Evolutionary conservation across 2,113 vertebrate species (phyloP).

Genomic region (Alligator mississippiensis): DNA sequence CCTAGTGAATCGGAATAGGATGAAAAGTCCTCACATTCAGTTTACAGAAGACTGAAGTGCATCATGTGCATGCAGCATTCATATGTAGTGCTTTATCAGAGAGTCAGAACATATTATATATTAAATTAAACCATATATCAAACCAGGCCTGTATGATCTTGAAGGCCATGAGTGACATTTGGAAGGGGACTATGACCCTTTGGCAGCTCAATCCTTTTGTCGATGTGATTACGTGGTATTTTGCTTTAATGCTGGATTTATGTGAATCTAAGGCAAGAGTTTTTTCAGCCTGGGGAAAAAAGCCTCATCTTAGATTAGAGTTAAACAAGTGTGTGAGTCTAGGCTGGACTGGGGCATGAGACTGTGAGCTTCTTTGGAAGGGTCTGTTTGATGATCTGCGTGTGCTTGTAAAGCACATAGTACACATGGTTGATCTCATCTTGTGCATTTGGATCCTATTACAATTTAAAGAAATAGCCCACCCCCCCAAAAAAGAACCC

Average conservation of each 20-base stretch:
- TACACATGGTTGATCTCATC: no score
- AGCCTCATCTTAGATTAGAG: no score
- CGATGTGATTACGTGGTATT: not conserved
- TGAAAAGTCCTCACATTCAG: not conserved
- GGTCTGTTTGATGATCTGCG: not conserved
- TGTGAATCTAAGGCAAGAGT: no score
- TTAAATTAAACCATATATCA: not conserved
- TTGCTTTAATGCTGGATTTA: not conserved
- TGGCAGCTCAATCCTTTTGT: not conserved
- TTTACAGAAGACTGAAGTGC: fast-evolving
- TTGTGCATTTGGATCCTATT: not conserved
- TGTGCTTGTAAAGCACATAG: not conserved
- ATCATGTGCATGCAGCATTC: no score
- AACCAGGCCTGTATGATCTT: not conserved
- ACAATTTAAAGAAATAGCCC: not conserved
- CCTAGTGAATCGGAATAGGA: fast-evolving
- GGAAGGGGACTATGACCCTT: not conserved
- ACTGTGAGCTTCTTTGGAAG: not conserved
- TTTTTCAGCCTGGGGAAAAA: no score
- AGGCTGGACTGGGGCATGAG: not conserved
- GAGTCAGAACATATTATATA: not conserved
- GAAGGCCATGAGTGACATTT: not conserved
- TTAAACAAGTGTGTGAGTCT: not conserved
- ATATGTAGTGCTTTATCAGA: not conserved
- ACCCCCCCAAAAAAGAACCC: not conserved